Evolutionary conservation across 2,888 invertebrate species (phyloP), one percentile per base, ranked within the genome.

Genomic region (Neocrepidodera transversa): DNA sequence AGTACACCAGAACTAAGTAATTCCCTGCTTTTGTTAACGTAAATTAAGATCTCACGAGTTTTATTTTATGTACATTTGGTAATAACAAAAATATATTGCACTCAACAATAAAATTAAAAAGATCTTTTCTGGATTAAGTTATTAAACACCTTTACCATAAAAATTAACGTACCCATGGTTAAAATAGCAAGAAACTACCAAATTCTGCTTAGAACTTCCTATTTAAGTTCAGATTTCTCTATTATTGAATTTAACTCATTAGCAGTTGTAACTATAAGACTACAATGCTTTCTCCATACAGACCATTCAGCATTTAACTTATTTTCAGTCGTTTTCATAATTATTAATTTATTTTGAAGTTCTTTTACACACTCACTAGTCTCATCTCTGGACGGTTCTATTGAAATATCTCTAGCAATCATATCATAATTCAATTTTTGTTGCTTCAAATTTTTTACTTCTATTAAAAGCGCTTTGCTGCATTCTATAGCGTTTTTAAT

Each of bases 391-490:
- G 95, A 93, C 0, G 95, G 95, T 75, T 95, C 93, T 72, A 91
- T 87, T 69, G 89, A 90, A 63, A 96, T 96, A 0, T 95, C 87
- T 77, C 93, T 92, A 0, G 95, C 95, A 36, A 97, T 75, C 8
- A 94, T 89, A 81, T 96, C 95, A 80, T 96, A 96, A 76, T 95
- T 95, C 81, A 91, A 89, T 72, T 93, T 86, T 77, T 96, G 93
- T 75, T 93, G 92, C 6, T 95, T 85, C 16, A 94, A 88, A 67
- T 90, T 88, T 75, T 93, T 93, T 0, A 94, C 94, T 72, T 90
- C 84, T 30, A 87, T 85, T 4, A 95, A 80, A 69, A 93, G 92
- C 10, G 83, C 81, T 81, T 96, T 95, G 56, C 91, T 92, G 59
- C 86, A 86, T 64, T 90, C 88, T 68, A 96, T 94, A 64, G 91